Percentiles rank a stretch among this genome's conserved stretches.
These are phyloP conservation scores for Campoletis sonorensis DNA, from an alignment of 1,140 invertebrate genomes.

Conservation along the genomic window DNA sequence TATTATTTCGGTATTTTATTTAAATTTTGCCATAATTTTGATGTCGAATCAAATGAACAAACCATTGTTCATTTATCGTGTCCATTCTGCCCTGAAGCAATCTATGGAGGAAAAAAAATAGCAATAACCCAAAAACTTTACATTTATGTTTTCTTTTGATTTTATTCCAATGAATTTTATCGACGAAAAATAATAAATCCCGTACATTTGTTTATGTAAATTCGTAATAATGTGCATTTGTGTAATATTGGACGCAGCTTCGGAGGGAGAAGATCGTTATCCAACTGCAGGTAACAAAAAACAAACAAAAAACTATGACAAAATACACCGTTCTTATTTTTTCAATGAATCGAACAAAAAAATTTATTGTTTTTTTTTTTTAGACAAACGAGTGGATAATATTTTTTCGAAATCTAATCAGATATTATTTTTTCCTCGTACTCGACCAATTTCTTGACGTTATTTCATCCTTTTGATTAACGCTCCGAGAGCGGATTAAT, in stretches of 20 bases:
- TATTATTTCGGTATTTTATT: too few species aligned
- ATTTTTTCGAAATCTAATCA: too few species aligned
- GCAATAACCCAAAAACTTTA: too few species aligned
- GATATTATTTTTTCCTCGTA: conserved; percentile 30
- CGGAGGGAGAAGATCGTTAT: conserved; percentile 74
- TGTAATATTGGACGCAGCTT: conserved; percentile 72
- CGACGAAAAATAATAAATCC: too few species aligned
- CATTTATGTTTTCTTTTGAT: neutral
- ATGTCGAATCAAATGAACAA: too few species aligned
- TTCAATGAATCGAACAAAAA: neutral
- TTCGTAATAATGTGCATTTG: conserved; percentile 33
- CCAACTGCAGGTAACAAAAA: conserved; percentile 72
- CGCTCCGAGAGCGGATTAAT: conserved; percentile 70
- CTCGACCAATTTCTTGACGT: conserved; percentile 59
- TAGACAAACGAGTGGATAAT: too few species aligned
- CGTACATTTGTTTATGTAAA: neutral
- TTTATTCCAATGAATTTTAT: neutral
- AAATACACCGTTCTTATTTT: neutral
- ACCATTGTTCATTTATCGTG: too few species aligned
- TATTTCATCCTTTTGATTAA: conserved; percentile 60
- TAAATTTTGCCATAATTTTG: too few species aligned
- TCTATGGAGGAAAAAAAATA: too few species aligned
- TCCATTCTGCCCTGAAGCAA: too few species aligned
- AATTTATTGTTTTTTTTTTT: too few species aligned
- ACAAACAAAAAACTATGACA: too few species aligned